These are phyloP conservation scores for Caenorhabditis brenneri DNA, from an alignment of 1,140 invertebrate genomes.

Conservation along the genomic window DNA sequence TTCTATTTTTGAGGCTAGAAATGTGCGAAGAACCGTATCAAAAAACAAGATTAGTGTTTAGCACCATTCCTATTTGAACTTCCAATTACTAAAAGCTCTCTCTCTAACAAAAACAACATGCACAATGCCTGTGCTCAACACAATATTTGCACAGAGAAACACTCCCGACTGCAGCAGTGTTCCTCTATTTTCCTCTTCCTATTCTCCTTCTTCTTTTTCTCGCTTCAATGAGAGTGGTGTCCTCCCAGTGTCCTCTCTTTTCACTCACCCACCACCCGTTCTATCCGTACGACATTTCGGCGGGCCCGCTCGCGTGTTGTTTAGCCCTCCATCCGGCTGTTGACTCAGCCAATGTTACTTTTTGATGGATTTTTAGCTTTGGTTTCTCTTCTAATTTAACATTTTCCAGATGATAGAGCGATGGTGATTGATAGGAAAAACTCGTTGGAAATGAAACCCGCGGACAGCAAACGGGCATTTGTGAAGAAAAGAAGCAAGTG, in stretches of 20 bases:
- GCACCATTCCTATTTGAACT: too few species aligned
- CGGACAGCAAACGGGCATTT: conserved; percentile 7
- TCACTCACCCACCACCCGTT: not conserved
- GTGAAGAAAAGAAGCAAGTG: conserved; percentile 31
- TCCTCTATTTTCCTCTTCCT: not conserved
- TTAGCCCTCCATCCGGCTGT: too few species aligned
- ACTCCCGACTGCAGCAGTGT: not conserved
- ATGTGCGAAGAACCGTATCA: too few species aligned
- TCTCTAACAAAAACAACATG: not conserved
- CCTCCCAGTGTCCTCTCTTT: conserved; percentile 17
- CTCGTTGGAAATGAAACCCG: conserved; percentile 6
- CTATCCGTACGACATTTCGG: not conserved
- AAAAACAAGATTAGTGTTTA: too few species aligned
- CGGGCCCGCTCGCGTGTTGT: not conserved
- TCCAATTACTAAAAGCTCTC: not conserved
- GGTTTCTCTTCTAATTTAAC: not conserved
- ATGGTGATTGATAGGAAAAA: conserved; percentile 4
- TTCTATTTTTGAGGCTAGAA: too few species aligned
- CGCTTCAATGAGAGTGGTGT: not conserved
- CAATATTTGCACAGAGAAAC: conserved; percentile 22
- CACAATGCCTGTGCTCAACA: conserved; percentile 5
- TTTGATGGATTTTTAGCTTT: not conserved
- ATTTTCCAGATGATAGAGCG: not conserved
- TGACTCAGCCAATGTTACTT: too few species aligned
- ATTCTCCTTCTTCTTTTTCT: not conserved